phyloP scores from a whole-genome alignment of 2,113 vertebrate genomes.

The Apeltes quadracus region DNA sequence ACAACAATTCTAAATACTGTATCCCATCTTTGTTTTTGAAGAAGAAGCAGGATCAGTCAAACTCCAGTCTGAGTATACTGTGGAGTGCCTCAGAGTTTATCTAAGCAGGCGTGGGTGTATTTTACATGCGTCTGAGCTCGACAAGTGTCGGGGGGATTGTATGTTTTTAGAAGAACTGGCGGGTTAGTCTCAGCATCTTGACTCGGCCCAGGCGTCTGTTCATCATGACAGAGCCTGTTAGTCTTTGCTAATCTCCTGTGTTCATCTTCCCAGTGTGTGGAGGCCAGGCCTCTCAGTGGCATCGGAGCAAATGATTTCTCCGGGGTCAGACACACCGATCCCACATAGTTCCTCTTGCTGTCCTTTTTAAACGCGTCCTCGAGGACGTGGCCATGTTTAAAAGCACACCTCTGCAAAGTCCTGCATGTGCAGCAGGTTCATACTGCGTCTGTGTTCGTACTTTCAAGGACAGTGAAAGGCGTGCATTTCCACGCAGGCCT shows the following conservation, averaged over 20 bases:
- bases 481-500: constrained; percentile 4
- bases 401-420: constrained; percentile 30
- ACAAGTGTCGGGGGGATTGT: constrained; percentile 61
- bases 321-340: constrained; percentile 63
- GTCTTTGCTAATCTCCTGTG: constrained; percentile 76
- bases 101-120: constrained; percentile 45
- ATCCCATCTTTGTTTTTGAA: constrained; percentile 35
- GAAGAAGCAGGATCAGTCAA: constrained; percentile 49
- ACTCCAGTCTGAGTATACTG: constrained; percentile 44
- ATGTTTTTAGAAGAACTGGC: constrained; percentile 73
- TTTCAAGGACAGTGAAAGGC: constrained; percentile 46
- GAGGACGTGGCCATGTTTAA: constrained; percentile 50
- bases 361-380: constrained; percentile 48
- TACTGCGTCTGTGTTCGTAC: constrained; percentile 14
- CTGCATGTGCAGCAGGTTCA: constrained; percentile 22
- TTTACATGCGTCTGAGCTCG: constrained; percentile 44
- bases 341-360: constrained; percentile 63
- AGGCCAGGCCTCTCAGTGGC: constrained; percentile 50
- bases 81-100: constrained; percentile 56
- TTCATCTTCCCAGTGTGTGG: constrained; percentile 68
- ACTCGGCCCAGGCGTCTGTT: constrained; percentile 68
- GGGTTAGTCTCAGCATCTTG: constrained; percentile 72
- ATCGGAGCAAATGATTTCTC: constrained; percentile 74
- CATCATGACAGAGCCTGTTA: constrained; percentile 80
- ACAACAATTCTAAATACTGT: constrained; percentile 34